A percentile compares a stretch with the other conserved stretches of the same genome.
These are phyloP conservation scores for Linepithema humile DNA, from an alignment of 1,140 invertebrate genomes.

Conservation along the genomic window DNA sequence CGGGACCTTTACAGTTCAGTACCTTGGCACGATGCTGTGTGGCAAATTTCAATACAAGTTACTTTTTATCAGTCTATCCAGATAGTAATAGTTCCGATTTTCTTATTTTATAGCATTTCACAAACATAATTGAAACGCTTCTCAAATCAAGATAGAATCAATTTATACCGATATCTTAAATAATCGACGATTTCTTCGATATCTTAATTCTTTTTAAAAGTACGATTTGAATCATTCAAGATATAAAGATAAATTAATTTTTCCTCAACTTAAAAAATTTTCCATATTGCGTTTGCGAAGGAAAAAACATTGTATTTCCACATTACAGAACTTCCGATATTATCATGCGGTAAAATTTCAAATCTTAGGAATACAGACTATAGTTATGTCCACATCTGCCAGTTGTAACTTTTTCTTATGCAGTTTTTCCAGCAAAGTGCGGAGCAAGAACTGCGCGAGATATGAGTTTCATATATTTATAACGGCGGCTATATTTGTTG, in stretches of 20 bases:
- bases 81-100: constrained; percentile 1
- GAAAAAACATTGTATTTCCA: too few species aligned
- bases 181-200: too few species aligned
- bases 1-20: constrained; percentile 9
- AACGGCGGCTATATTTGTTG: constrained; percentile 52
- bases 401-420: constrained; percentile 7
- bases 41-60: background rate
- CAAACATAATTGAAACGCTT: too few species aligned
- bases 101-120: background rate
- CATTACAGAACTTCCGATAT: background rate
- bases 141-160: too few species aligned
- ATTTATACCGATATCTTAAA: too few species aligned
- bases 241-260: background rate
- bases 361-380: background rate
- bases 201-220: too few species aligned
- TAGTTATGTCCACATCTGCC: background rate
- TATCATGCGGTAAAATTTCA: background rate
- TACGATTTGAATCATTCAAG: background rate
- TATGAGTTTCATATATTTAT: constrained; percentile 57
- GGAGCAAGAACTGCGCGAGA: constrained; percentile 20
- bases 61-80: background rate
- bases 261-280: background rate
- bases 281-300: background rate
- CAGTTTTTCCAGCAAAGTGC: background rate
- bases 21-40: background rate